A percentile compares a stretch with the other conserved stretches of the same genome.
Evolutionary conservation across 2,113 vertebrate genomes (phyloP).

Genomic region (Marmota monax): DNA sequence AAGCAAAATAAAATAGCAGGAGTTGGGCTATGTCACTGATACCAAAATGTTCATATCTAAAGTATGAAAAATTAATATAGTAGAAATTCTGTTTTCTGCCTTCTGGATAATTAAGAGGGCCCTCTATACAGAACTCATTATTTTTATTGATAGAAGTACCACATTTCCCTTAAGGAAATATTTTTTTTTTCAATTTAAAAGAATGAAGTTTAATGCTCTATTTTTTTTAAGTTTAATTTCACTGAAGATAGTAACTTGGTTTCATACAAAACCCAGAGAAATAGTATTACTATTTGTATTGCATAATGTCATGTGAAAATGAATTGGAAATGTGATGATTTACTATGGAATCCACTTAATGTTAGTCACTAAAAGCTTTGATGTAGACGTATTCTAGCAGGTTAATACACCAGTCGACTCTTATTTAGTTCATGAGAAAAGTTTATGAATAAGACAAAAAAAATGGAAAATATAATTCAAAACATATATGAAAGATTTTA

Average conservation of each 20-base stretch:
- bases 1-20: conserved; percentile 32
- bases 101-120: conserved; percentile 35
- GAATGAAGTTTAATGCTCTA: conserved; percentile 1
- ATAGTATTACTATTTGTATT: conserved; percentile 20
- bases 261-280: conserved; percentile 61
- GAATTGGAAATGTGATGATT: background rate
- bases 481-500: conserved; percentile 55
- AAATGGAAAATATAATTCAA: conserved; percentile 61
- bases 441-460: conserved; percentile 70
- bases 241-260: conserved; percentile 17
- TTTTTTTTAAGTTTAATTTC: background rate
- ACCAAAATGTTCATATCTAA: conserved; percentile 1
- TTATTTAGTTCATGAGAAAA: conserved; percentile 60
- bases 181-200: conserved; percentile 56
- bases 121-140: background rate
- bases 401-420: background rate
- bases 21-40: background rate
- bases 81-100: background rate
- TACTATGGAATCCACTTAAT: background rate
- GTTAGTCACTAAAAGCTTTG: conserved; percentile 43
- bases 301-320: conserved; percentile 7
- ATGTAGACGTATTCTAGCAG: conserved; percentile 31
- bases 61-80: background rate
- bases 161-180: conserved; percentile 20
- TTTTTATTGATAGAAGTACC: background rate